A percentile compares a stretch with the other conserved stretches of the same genome.
phyloP scores from a whole-genome alignment of 2,797 vertebrate species.

The Benthosema pterotum region DNA sequence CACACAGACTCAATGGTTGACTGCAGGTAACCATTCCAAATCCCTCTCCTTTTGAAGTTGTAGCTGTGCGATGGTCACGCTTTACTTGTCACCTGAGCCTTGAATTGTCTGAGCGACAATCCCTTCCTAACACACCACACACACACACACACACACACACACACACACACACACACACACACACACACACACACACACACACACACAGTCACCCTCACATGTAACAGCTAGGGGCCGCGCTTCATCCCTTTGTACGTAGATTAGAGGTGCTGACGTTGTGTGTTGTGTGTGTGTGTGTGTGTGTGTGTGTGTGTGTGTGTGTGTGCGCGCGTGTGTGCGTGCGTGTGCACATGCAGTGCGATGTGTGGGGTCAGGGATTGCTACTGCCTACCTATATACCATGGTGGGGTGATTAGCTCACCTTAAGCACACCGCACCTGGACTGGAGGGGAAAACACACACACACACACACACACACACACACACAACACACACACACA shows the following conservation, averaged over 20 bases:
- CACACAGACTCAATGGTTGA: too few relatives aligned
- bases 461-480: background rate
- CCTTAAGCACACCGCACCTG: conserved; percentile 34
- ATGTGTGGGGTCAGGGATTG: conserved; percentile 6
- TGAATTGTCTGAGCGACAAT: conserved; percentile 51
- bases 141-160: background rate
- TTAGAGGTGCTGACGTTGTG: too few relatives aligned
- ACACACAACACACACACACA: too few relatives aligned
- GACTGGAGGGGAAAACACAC: conserved; percentile 9
- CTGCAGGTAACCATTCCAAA: background rate
- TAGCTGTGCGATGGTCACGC: conserved; percentile 40
- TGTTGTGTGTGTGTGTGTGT: too few relatives aligned
- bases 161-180: conserved; percentile 29
- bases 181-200: background rate
- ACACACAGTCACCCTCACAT: conserved; percentile 6
- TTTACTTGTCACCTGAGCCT: conserved; percentile 52
- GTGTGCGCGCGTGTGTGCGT: background rate
- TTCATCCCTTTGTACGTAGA: too few relatives aligned
- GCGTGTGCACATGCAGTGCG: conserved; percentile 8
- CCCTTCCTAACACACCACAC: conserved; percentile 19
- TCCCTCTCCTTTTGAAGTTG: conserved; percentile 30
- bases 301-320: too few relatives aligned
- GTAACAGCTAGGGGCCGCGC: background rate
- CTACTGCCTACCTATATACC: conserved; percentile 36
- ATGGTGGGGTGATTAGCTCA: conserved; percentile 27